These are phyloP conservation scores for Atethmia centrago DNA, from an alignment of 2,888 invertebrate genomes.

Conservation along the genomic window DNA sequence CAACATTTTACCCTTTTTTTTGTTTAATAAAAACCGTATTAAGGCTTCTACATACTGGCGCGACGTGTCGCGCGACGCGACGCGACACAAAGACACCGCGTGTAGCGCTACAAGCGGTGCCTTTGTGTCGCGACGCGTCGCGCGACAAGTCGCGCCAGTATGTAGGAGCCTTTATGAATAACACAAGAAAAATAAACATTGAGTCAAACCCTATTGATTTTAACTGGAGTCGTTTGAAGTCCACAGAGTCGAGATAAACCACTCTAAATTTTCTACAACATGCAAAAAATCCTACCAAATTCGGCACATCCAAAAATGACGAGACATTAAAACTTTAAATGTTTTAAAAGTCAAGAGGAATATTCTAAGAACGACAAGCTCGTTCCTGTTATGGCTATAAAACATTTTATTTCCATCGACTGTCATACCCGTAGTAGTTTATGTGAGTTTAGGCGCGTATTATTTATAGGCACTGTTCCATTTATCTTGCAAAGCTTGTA, in stretches of 20 bases:
- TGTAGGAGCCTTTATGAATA: too few relatives aligned
- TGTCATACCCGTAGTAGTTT: conserved; percentile 64
- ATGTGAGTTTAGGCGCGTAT: conserved; percentile 63
- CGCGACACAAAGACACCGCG: too few relatives aligned
- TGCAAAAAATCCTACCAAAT: conserved; percentile 27
- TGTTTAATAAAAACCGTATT: too few relatives aligned
- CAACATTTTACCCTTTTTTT: too few relatives aligned
- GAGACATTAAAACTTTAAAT: conserved; percentile 51
- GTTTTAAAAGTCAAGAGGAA: conserved; percentile 46
- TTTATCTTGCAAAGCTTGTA: conserved; percentile 63
- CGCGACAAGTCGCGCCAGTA: too few relatives aligned
- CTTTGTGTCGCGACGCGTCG: too few relatives aligned
- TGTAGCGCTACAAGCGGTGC: too few relatives aligned
- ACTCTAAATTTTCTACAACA: neutral
- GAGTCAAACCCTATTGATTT: too few relatives aligned
- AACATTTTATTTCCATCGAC: conserved; percentile 68
- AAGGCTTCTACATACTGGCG: too few relatives aligned
- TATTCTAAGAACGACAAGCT: conserved; percentile 61
- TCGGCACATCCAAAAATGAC: conserved; percentile 19
- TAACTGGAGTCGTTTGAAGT: neutral
- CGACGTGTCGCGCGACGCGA: too few relatives aligned
- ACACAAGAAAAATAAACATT: too few relatives aligned
- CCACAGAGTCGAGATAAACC: neutral
- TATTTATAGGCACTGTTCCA: conserved; percentile 61
- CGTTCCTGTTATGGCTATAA: conserved; percentile 63